Evolutionary conservation across 92 coral and sea anemone species (phyloP), one percentile per base, ranked within the genome.

Genomic region (Epizoanthus ramosus): DNA sequence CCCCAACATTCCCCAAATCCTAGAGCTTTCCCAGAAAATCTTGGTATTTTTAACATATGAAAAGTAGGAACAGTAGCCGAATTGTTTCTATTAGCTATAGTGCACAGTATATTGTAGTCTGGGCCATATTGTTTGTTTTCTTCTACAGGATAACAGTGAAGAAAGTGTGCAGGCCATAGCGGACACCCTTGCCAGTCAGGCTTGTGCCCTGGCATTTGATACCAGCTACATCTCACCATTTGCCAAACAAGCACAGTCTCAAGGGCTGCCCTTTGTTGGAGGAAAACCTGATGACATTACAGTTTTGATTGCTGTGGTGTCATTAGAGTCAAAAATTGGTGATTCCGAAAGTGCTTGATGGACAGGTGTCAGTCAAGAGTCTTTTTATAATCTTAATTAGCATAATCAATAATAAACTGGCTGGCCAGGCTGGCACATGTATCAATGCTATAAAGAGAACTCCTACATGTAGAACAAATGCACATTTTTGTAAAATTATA

Each of bases 271-370:
- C 56, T 91, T 93, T 45, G 89, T 87, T 17, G 98, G 98, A 16
- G 98, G 98, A 75, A 95, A 95, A 85, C 98, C 98, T 68, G 98
- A 95, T 88, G 98, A 95, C 77, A 95, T 95, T 28, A 95, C 98
- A 13, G 98, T 95, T 19, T 89, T 95, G 25, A 88, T 95, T 57
- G 97, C 97, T 63, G 91, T 95, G 19, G 98, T 95, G 19, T 87
- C 97, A 0, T 9, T 61, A 18, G 87, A 87, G 75, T 84, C 83
- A 67, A 69, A 24, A 63, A 63, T 35, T 59, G 85, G 84, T 18
- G 91, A 87, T 24, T 75, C 60, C 18, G 83, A 79, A 6, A 57
- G 54, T 63, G 76, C 68, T 54, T 87, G 88, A 90, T 57, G 15
- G 14, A 50, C 54, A 9, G 54, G 0, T 50, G 54, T 50, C 54